Percentiles rank a stretch among this genome's conserved stretches.
Evolutionary conservation across 2,888 invertebrate genomes (phyloP).

Genomic region (Andrena hattorfiana): DNA sequence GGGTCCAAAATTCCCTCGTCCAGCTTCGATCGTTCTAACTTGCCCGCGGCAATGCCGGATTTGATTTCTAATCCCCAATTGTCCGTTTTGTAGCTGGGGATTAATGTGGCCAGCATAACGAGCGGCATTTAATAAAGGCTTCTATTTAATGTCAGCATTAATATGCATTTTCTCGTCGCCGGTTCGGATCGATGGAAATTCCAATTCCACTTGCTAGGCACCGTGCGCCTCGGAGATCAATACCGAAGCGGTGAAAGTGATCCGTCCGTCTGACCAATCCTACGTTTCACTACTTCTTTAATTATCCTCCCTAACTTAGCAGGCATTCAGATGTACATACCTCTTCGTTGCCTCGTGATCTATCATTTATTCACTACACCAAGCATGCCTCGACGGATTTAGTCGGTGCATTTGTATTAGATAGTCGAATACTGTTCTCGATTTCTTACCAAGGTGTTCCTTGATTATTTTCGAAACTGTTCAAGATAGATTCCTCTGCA

Average conservation of each 20-base stretch:
- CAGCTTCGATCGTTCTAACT: slow-evolving; percentile 19
- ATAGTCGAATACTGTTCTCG: neutral
- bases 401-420: slow-evolving; percentile 1
- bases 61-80: slow-evolving; percentile 52
- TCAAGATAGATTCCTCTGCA: too few species aligned
- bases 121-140: slow-evolving; percentile 60
- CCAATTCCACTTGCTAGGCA: slow-evolving; percentile 34
- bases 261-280: slow-evolving; percentile 24
- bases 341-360: slow-evolving; percentile 35
- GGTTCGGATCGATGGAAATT: slow-evolving; percentile 48
- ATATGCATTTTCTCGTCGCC: slow-evolving; percentile 45
- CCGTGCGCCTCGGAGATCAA: slow-evolving; percentile 26
- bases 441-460: too few species aligned
- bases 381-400: slow-evolving; percentile 28
- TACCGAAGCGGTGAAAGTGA: slow-evolving; percentile 41
- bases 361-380: slow-evolving; percentile 37
- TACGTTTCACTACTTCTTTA: slow-evolving; percentile 43
- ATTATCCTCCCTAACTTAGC: slow-evolving; percentile 46
- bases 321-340: slow-evolving; percentile 4
- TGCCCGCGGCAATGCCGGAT: slow-evolving; percentile 36
- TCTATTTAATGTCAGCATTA: slow-evolving; percentile 51
- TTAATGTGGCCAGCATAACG: slow-evolving; percentile 43
- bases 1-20: slow-evolving; percentile 6
- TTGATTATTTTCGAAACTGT: too few species aligned
- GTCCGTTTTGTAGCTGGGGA: slow-evolving; percentile 36